These are phyloP conservation scores for Elephantulus edwardii DNA, from an alignment of 2,113 vertebrate species.

Conservation along the genomic window DNA sequence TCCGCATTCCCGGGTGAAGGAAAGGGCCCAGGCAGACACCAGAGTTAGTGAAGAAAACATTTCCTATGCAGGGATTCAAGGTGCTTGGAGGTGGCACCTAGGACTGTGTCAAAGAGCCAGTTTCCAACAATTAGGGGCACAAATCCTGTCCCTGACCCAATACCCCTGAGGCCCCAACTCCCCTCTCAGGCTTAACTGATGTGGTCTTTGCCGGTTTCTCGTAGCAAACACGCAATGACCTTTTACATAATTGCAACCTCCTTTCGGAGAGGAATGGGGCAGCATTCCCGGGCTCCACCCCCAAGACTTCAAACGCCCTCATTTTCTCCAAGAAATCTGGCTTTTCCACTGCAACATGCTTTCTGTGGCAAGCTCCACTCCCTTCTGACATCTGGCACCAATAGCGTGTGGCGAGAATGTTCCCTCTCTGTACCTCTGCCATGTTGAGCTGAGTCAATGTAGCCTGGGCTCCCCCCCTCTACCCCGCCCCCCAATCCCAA, in stretches of 20 bases:
- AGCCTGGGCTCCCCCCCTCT: conserved; percentile 78
- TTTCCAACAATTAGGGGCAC: background rate
- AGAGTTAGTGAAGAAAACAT: accelerated
- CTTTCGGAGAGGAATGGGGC: conserved; percentile 64
- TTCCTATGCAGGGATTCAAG: background rate
- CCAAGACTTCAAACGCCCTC: conserved; percentile 81
- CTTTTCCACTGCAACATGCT: conserved; percentile 90
- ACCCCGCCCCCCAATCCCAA: background rate
- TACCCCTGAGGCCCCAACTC: background rate
- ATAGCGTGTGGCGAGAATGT: conserved; percentile 88
- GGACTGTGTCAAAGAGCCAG: background rate
- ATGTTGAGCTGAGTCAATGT: conserved; percentile 89
- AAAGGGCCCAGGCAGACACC: background rate
- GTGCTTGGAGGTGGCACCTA: background rate
- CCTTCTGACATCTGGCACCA: conserved; percentile 93
- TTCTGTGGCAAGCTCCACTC: conserved; percentile 87
- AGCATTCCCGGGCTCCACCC: conserved; percentile 62
- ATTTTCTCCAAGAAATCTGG: conserved; percentile 77
- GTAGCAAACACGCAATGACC: conserved; percentile 71
- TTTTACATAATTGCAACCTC: conserved; percentile 82
- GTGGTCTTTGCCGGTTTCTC: conserved; percentile 34
- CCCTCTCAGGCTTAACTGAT: conserved; percentile 8
- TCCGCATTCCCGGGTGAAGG: conserved; percentile 45
- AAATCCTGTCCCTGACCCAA: accelerated
- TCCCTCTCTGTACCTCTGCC: conserved; percentile 91